Evolutionary conservation across 1,140 invertebrate species (phyloP).

Genomic region (Ooceraea biroi): DNA sequence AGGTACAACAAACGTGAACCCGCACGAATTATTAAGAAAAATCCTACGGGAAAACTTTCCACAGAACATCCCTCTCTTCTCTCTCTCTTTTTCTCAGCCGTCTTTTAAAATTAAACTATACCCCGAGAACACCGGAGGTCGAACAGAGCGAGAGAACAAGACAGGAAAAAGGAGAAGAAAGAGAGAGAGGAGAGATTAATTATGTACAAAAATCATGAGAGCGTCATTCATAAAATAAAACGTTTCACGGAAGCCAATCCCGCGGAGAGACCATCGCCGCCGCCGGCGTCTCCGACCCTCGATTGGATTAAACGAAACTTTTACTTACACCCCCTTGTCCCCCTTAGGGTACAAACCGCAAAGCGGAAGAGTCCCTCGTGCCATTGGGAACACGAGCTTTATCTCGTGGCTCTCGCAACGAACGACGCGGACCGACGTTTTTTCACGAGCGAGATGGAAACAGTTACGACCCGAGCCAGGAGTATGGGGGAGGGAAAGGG

Average conservation of each 20-base stretch:
- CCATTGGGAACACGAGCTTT: slow-evolving; percentile 47
- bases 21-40: slow-evolving; percentile 12
- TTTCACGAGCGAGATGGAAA: slow-evolving; percentile 16
- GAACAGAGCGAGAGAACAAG: neutral
- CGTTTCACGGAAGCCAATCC: slow-evolving; percentile 18
- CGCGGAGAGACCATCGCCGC: neutral
- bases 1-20: too few species aligned
- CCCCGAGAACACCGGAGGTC: neutral
- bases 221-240: slow-evolving; percentile 18
- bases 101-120: slow-evolving; percentile 7
- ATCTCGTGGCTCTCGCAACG: slow-evolving; percentile 6
- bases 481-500: neutral
- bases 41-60: neutral
- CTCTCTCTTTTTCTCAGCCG: too few species aligned
- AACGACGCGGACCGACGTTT: neutral
- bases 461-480: neutral
- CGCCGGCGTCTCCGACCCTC: slow-evolving; percentile 31
- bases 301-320: slow-evolving; percentile 62
- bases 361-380: slow-evolving; percentile 18
- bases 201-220: slow-evolving; percentile 22
- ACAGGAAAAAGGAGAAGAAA: neutral
- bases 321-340: slow-evolving; percentile 34
- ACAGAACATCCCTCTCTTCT: neutral
- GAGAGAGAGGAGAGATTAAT: neutral
- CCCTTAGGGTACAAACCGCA: slow-evolving; percentile 18